phyloP scores from a whole-genome alignment of 1,140 invertebrate species.

The Drosophila navojoa region DNA sequence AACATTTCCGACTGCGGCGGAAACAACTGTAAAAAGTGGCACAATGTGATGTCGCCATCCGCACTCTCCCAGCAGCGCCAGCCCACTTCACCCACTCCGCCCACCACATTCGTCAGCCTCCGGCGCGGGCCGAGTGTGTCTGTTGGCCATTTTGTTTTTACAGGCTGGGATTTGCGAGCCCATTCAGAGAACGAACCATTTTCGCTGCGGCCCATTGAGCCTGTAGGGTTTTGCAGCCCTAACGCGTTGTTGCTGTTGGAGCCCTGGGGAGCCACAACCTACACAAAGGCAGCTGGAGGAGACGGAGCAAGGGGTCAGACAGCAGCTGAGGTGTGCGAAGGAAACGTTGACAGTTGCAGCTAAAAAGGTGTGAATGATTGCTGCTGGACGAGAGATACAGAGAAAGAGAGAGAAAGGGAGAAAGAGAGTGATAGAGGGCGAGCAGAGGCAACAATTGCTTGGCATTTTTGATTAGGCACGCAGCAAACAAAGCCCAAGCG shows the following conservation, averaged over 20 bases:
- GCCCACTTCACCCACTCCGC: background rate
- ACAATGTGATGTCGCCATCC: slow-evolving; percentile 41
- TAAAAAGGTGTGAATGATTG: slow-evolving; percentile 78
- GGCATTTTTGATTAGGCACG: slow-evolving; percentile 58
- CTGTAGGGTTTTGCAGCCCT: slow-evolving; percentile 49
- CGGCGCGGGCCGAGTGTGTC: background rate
- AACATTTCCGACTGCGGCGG: slow-evolving; percentile 69
- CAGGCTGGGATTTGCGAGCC: slow-evolving; percentile 64
- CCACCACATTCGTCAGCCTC: background rate
- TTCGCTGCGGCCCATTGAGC: slow-evolving; percentile 18
- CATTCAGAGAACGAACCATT: slow-evolving; percentile 13
- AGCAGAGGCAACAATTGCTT: slow-evolving; percentile 12
- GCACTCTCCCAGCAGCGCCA: background rate
- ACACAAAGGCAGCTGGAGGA: slow-evolving; percentile 2
- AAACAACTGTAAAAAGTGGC: slow-evolving; percentile 67
- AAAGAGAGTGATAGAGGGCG: too few relatives aligned
- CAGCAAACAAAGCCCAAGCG: slow-evolving; percentile 7
- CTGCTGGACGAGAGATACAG: slow-evolving; percentile 12
- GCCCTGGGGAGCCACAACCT: slow-evolving; percentile 35
- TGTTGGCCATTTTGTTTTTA: slow-evolving; percentile 79
- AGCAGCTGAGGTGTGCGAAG: background rate
- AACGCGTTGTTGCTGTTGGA: slow-evolving; percentile 36
- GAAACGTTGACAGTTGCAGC: slow-evolving; percentile 49
- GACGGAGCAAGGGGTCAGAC: background rate
- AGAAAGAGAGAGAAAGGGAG: too few relatives aligned